Evolutionary conservation across 1,140 invertebrate genomes (phyloP).

Genomic region (Ips nitidus): DNA sequence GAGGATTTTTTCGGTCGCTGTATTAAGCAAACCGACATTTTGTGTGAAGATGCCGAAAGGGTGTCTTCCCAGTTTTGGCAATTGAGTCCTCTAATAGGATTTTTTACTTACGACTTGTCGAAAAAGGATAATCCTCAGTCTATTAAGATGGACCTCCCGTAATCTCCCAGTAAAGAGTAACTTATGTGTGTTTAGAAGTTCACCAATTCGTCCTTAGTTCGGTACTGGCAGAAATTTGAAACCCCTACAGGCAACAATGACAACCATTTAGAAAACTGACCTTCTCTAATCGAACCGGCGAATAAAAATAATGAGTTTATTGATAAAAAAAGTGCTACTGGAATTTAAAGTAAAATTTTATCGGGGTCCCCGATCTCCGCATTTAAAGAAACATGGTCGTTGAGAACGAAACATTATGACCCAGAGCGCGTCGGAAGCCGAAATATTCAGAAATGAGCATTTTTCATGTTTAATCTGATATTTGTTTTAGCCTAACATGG

Average conservation of each 20-base stretch:
- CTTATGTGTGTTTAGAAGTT: no score
- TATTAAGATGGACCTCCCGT: no score
- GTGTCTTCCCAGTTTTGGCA: not conserved
- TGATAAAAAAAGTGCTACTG: constrained; percentile 21
- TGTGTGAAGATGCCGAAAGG: constrained; percentile 3
- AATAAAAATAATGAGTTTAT: constrained; percentile 7
- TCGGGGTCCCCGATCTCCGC: constrained; percentile 4
- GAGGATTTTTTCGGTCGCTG: constrained; percentile 9
- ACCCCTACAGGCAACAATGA: no score
- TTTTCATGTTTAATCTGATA: constrained; percentile 24
- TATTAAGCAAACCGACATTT: constrained; percentile 1
- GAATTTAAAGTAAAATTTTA: constrained; percentile 23
- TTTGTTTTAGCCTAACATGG: constrained; percentile 21
- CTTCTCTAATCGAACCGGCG: not conserved
- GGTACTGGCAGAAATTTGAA: no score
- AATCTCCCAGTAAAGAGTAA: no score
- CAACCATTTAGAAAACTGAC: not conserved
- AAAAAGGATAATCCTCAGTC: not conserved
- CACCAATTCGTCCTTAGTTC: no score
- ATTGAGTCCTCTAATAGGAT: not conserved
- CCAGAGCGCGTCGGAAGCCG: constrained; percentile 20
- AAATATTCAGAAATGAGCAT: constrained; percentile 16
- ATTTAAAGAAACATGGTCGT: constrained; percentile 22
- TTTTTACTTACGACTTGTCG: not conserved
- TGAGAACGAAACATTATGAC: constrained; percentile 11